phyloP scores from a whole-genome alignment of 2,113 vertebrate genomes.

The Bos javanicus region DNA sequence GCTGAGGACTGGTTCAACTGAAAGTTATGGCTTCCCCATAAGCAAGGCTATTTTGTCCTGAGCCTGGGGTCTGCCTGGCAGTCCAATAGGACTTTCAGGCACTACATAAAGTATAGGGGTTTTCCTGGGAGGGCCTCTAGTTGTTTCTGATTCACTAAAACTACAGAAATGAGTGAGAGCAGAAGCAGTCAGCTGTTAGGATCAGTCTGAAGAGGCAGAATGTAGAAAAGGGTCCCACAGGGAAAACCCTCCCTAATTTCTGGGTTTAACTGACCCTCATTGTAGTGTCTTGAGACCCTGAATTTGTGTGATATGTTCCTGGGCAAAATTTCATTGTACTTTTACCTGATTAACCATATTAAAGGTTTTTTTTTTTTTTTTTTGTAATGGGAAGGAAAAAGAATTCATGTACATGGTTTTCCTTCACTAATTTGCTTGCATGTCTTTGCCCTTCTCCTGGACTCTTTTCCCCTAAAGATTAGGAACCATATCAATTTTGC shows the following conservation, averaged over 20 bases:
- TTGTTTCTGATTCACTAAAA: neutral
- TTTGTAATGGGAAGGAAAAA: neutral
- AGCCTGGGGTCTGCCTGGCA: neutral
- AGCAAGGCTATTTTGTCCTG: neutral
- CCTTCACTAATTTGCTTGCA: neutral
- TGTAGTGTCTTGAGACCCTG: neutral
- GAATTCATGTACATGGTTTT: neutral
- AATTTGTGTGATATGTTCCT: neutral
- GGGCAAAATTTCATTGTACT: neutral
- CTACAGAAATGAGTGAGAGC: neutral
- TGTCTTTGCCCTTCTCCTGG: neutral
- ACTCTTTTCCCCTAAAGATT: neutral
- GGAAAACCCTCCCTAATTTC: neutral
- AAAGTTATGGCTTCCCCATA: neutral
- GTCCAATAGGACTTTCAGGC: neutral
- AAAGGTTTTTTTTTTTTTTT: neutral
- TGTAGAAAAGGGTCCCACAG: neutral
- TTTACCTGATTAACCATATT: neutral
- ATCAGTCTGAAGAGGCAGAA: neutral
- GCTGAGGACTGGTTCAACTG: neutral
- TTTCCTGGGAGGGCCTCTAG: neutral
- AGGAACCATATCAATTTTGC: neutral
- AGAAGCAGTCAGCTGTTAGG: neutral
- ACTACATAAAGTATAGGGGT: neutral
- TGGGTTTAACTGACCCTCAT: neutral